These are phyloP conservation scores for Plebejus argus DNA, from an alignment of 2,888 invertebrate species.

Conservation along the genomic window DNA sequence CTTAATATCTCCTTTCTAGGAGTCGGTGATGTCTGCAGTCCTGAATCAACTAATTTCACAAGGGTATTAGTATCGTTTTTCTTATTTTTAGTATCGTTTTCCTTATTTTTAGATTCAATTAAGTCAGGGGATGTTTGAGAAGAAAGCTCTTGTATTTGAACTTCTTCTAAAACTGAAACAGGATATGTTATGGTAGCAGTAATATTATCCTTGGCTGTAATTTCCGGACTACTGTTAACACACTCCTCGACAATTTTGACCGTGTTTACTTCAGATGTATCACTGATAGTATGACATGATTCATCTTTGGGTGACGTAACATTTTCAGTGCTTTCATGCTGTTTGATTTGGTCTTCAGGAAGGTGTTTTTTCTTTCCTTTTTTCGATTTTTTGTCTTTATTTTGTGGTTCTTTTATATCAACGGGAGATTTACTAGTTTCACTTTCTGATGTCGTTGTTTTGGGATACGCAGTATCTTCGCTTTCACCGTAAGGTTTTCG, in stretches of 20 bases:
- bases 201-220: conserved; percentile 62
- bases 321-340: conserved; percentile 75
- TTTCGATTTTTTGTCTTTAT: conserved; percentile 65
- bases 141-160: conserved; percentile 79
- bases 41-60: conserved; percentile 62
- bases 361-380: conserved; percentile 75
- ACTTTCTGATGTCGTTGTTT: conserved; percentile 65
- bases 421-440: conserved; percentile 57
- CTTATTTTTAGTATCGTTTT: conserved; percentile 57
- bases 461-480: conserved; percentile 69
- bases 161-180: conserved; percentile 81
- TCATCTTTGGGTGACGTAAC: conserved; percentile 79
- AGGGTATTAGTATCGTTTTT: conserved; percentile 53
- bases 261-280: conserved; percentile 79
- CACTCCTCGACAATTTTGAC: conserved; percentile 86
- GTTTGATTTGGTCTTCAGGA: conserved; percentile 61
- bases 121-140: conserved; percentile 82
- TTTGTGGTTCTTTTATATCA: conserved; percentile 53
- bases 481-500: conserved; percentile 61
- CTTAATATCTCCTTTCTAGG: conserved; percentile 72
- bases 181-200: conserved; percentile 80
- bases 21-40: conserved; percentile 80
- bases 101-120: conserved; percentile 63
- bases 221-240: conserved; percentile 76
- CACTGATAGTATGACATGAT: conserved; percentile 81